Evolutionary conservation across 2,113 vertebrate genomes (phyloP), one percentile per base, ranked within the genome.

Genomic region (Speoplatyrhinus poulsoni): DNA sequence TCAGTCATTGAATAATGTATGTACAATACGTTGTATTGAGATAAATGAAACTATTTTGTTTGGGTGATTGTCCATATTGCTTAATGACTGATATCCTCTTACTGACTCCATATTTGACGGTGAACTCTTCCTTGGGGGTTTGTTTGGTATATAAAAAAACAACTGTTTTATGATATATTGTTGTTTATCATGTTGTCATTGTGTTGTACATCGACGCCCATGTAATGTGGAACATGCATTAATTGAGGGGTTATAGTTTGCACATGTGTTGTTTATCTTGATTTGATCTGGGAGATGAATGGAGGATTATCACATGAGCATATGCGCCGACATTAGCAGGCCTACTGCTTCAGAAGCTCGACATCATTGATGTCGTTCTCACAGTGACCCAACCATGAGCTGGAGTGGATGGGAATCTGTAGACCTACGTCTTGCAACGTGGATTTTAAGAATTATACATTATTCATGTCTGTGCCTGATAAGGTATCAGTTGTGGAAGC

Each of bases 141-240:
- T 95, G 94, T 97, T 93, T 91, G 95, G 93, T 94, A 69, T 77
- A 80, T 91, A 70, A 82, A 83, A 90, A 80, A 91, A 93, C 75
- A 88, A 77, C 79, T 76, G 82, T 88, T 85, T 82, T 80, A 80
- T 88, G 88, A 86, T 84, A 89, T 86, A 85, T 87, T 65, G 81
- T 92, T 79, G 90, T 94, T 92, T 94, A 93, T 93, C 93, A 93
- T 90, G 90, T 93, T 91, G 93, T 93, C 88, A 92, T 92, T 86
- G 93, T 93, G 92, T 92, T 91, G 91, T 92, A 91, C 77, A 92
- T 89, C 90, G 68, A 84, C 92, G 91, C 90, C 91, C 90, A 87
- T 82, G 70, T 77, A 84, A 86, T 76, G 75, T 50, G 76, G 83
- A 81, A 89, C 82, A 88, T 85, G 90, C 92, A 87, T 91, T 84